A percentile compares a stretch with the other conserved stretches of the same genome.
These are phyloP conservation scores for Basileuterus tristriatus DNA, from an alignment of 2,797 vertebrate species.

Conservation along the genomic window DNA sequence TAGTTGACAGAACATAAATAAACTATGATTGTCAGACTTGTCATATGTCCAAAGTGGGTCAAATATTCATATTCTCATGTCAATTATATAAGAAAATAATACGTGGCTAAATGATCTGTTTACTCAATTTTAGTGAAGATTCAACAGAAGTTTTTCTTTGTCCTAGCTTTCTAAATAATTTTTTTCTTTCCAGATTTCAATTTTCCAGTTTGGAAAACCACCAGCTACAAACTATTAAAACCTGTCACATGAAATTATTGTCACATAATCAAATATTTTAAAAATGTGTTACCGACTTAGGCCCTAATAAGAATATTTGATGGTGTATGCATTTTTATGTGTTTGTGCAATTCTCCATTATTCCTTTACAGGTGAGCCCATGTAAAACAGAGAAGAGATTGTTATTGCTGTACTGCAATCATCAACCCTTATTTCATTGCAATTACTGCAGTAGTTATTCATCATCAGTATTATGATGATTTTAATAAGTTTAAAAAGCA, in stretches of 20 bases:
- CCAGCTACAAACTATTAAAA: background rate
- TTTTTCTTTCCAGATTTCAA: background rate
- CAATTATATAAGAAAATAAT: background rate
- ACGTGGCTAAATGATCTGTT: background rate
- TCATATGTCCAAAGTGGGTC: no score
- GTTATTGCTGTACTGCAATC: background rate
- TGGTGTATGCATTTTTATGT: background rate
- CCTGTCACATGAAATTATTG: background rate
- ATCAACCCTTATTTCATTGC: background rate
- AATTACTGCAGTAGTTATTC: background rate
- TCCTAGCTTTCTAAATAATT: background rate
- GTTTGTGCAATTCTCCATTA: background rate
- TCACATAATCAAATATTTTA: background rate
- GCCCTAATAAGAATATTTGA: background rate
- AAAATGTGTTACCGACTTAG: background rate
- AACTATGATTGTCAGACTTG: background rate
- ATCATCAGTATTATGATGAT: background rate
- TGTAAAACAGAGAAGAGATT: background rate
- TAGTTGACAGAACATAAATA: background rate
- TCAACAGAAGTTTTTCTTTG: background rate
- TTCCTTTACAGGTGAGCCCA: background rate
- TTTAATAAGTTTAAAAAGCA: constrained; percentile 17
- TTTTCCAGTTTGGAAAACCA: background rate
- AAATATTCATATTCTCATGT: background rate
- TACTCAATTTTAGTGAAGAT: background rate